A percentile compares a stretch with the other conserved stretches of the same genome.
Evolutionary conservation across 2,113 vertebrate genomes (phyloP).

Genomic region (Coracopsis vasa): DNA sequence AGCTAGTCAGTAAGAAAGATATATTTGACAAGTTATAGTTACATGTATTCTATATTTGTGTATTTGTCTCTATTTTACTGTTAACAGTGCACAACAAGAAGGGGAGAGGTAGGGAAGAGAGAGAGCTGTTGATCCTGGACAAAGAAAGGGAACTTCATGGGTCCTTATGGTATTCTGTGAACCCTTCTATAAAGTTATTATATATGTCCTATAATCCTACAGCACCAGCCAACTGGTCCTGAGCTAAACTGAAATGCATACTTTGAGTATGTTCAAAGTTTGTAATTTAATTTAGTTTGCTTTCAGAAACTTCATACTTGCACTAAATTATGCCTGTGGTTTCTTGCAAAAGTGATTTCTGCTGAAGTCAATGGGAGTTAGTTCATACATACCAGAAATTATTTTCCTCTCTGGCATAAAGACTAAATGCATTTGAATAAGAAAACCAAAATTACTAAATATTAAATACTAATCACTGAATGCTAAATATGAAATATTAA

Average conservation of each 20-base stretch:
- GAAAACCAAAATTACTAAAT: not conserved
- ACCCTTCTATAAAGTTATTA: not conserved
- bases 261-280: not conserved
- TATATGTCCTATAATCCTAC: not conserved
- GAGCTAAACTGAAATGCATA: not conserved
- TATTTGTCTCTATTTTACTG: not conserved
- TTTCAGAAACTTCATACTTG: not conserved
- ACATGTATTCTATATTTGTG: not conserved
- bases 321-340: not conserved
- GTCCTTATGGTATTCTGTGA: not conserved
- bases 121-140: not conserved
- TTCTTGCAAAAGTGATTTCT: not conserved
- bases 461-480: not conserved
- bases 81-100: not conserved
- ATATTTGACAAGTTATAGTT: not conserved
- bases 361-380: not conserved
- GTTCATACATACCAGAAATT: not conserved
- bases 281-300: not conserved
- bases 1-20: not conserved
- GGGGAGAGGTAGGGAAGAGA: rapidly evolving
- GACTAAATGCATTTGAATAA: not conserved
- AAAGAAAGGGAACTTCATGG: not conserved
- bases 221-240: not conserved
- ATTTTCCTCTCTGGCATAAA: not conserved
- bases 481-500: not conserved